phyloP scores from a whole-genome alignment of 2,113 vertebrate species.

The Corynorhinus townsendii region DNA sequence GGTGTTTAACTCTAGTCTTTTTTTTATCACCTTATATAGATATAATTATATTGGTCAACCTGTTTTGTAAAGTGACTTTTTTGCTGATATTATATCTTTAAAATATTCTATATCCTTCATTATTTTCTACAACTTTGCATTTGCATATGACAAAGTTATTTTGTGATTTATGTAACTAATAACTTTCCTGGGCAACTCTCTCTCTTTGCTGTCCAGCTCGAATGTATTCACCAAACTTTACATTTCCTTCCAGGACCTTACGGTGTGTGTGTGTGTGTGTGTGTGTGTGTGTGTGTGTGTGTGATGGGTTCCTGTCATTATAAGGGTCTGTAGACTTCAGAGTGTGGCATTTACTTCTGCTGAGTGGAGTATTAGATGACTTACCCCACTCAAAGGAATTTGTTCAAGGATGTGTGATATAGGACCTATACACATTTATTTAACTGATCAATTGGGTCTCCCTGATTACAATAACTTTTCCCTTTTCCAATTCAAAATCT shows the following conservation, averaged over 20 bases:
- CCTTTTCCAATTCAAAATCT: not conserved
- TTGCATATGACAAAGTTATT: not conserved
- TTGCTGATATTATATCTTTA: not conserved
- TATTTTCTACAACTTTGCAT: not conserved
- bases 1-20: not conserved
- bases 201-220: not conserved
- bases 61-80: slow-evolving; percentile 9
- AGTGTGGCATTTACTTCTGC: not conserved
- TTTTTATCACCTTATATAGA: not conserved
- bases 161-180: not conserved
- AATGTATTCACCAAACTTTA: not conserved
- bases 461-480: not conserved
- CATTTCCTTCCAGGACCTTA: not conserved
- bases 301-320: not conserved
- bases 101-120: not conserved
- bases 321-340: not conserved
- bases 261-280: not conserved
- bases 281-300: no score
- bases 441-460: not conserved
- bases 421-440: not conserved
- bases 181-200: not conserved
- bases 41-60: not conserved
- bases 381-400: not conserved
- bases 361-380: not conserved
- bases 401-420: not conserved